Conservation (phyloP, 2,888 invertebrate species). For the Drosophila fungiperda region DNA sequence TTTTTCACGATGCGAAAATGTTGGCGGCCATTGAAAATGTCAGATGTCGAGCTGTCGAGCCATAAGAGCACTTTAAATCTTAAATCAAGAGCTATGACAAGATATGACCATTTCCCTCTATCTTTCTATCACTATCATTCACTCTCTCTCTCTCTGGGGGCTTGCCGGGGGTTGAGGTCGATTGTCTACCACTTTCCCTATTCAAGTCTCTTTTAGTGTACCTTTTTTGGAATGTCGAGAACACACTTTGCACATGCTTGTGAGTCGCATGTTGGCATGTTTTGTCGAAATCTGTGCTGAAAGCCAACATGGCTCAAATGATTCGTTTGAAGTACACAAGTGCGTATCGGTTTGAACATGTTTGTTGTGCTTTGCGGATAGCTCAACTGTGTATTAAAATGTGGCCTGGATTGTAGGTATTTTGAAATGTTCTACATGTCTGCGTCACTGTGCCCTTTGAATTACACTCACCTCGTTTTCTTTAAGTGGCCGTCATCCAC, state of each 20-base stretch:
- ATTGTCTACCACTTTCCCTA: conserved; percentile 3
- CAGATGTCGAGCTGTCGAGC: not conserved
- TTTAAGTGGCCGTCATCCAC: conserved; percentile 37
- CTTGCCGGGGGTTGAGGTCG: conserved; percentile 30
- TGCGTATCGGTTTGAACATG: conserved; percentile 22
- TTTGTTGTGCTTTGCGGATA: conserved; percentile 36
- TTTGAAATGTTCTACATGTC: not conserved
- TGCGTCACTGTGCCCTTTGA: conserved; percentile 39
- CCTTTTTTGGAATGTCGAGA: conserved; percentile 17
- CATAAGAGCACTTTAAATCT: conserved; percentile 30
- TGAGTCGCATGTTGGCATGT: conserved; percentile 58
- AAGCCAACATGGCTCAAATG: conserved; percentile 46
- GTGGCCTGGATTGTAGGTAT: conserved; percentile 6
- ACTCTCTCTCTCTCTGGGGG: conserved; percentile 11
- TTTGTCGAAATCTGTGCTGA: conserved; percentile 39
- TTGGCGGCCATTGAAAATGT: conserved; percentile 8
- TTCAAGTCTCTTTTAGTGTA: not conserved
- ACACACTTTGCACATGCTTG: conserved; percentile 30
- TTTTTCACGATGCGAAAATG: conserved; percentile 3
- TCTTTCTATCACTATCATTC: not conserved
- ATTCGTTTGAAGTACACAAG: conserved; percentile 23
- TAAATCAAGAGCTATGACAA: conserved; percentile 38
- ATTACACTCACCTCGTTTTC: conserved; percentile 27
- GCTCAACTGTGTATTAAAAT: conserved; percentile 46
- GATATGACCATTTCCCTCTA: conserved; percentile 14